phyloP scores from a whole-genome alignment of 2,888 invertebrate genomes.

The Tuta absoluta region DNA sequence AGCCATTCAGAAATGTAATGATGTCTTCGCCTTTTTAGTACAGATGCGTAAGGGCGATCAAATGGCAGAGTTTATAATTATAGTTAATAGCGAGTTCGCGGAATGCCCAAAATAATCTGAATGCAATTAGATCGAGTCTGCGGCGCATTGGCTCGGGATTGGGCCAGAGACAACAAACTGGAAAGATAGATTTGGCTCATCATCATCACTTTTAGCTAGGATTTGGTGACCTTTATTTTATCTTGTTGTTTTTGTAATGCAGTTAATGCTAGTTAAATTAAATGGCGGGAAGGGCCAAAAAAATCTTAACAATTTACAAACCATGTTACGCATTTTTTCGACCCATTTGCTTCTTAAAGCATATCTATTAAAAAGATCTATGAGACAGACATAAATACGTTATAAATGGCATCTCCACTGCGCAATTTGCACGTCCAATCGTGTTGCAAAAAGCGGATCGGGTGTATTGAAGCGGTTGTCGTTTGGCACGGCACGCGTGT shows the following conservation, averaged over 20 bases:
- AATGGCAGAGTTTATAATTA: slow-evolving; percentile 21
- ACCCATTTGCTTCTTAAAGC: neutral
- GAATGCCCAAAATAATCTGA: slow-evolving; percentile 46
- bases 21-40: too few relatives aligned
- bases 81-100: slow-evolving; percentile 29
- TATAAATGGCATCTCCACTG: neutral
- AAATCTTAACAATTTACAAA: neutral
- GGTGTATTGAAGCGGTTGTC: neutral
- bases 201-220: neutral
- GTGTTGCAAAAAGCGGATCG: neutral
- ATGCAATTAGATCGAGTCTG: slow-evolving; percentile 36
- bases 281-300: too few relatives aligned
- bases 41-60: neutral
- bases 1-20: too few relatives aligned
- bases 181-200: neutral
- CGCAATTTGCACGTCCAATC: neutral
- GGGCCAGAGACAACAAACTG: neutral
- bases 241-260: too few relatives aligned
- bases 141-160: slow-evolving; percentile 30
- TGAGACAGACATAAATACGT: neutral
- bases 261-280: too few relatives aligned
- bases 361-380: neutral
- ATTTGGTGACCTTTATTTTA: too few relatives aligned
- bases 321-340: neutral
- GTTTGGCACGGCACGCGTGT: slow-evolving; percentile 37